Evolutionary conservation across 35 echinoderm and acorn worm species (phyloP), one percentile per base, ranked within the genome.

Genomic region (Holothuria glaberrima): DNA sequence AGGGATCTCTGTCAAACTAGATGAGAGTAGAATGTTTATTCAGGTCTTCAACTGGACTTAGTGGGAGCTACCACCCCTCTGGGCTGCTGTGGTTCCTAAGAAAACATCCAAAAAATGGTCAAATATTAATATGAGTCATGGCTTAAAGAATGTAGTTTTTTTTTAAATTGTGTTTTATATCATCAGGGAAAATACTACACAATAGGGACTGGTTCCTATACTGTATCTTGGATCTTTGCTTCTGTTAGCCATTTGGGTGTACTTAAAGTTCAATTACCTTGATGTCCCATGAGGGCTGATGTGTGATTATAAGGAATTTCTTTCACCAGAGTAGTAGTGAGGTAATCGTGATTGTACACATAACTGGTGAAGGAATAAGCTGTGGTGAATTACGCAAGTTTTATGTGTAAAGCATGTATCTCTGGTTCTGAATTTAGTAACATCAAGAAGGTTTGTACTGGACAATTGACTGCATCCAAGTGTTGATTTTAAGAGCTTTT

Each of bases 201-300:
- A 75, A 75, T 75, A 29, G 71, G 71, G 71, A 45, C 32, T 75
- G 21, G 31, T 69, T 69, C 31, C 66, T 69, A 13, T 29, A 41
- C 71, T 41, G 13, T n/a, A n/a, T n/a, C 29, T 38, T 20, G 21
- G 21, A 75, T 38, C 34, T n/a, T 45, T 38, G 71, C 31, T 75
- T 75, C 50, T 54, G 50, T 0, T 54, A 54, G 31, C 31, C 71
- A 17, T 21, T 75, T 32, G 71, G 71, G 33, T 75, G 21, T 75
- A 41, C 44, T 75, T 41, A 75, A 75, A 75, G 71, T 75, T 75
- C 71, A 75, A 24, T 75, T 75, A 75, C 71, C 71, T 75, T 75
- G 34, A 75, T 75, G 44, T 75, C 31, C 44, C 71, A 38, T 38
- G 21, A 19, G 71, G 71, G 31, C 16, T 54, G 50, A 54, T 54